Base-by-base conservation (phyloP, 2,888 invertebrate genomes). In the Stratiomys singularior region DNA sequence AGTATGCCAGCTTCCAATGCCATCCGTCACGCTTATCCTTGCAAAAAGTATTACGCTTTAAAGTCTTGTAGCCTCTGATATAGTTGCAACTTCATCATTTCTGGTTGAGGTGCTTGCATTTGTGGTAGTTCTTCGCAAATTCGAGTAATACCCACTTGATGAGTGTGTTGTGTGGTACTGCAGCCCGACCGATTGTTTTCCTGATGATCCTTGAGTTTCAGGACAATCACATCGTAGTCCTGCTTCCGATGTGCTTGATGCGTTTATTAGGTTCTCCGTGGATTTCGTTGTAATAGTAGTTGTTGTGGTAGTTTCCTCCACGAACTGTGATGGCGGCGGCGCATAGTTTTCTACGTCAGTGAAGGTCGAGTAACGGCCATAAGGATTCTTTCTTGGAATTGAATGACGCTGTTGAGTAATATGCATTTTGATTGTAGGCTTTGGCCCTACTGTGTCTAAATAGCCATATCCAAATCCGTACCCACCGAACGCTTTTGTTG, bases 391-490 rank as follows among this genome's bases (percentile, higher is more conserved):
- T 0, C 87, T 83, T 30, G 87, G 87, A 82, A 87, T 87, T 11
- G 91, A 81, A 86, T 88, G 85, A 3, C 89, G 84, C 78, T 86
- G 84, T 87, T 91, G 85, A 11, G 86, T 83, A 30, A 86, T 83
- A 88, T 89, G 78, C 84, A 89, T 82, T 87, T 90, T 84, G 3
- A 85, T 83, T 7, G 84, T 83, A 7, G 86, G 86, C 77, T 86
- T 87, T 15, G 86, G 83, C 0, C 88, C 87, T 25, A 87, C 88
- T 0, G 93, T 92, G 82, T 94, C 94, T 76, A 94, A 87, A 83
- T 94, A 95, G 7, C 95, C 95, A 83, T 95, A 96, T 0, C 95
- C 95, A 82, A 94, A 95, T 1, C 95, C 94, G 81, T 96, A 95
- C 0, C 95, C 95, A 0, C 95, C 94, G 81, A 94, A 93, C 0